These are phyloP conservation scores for Eubasilissa regina DNA, from an alignment of 1,140 invertebrate genomes.

Conservation along the genomic window DNA sequence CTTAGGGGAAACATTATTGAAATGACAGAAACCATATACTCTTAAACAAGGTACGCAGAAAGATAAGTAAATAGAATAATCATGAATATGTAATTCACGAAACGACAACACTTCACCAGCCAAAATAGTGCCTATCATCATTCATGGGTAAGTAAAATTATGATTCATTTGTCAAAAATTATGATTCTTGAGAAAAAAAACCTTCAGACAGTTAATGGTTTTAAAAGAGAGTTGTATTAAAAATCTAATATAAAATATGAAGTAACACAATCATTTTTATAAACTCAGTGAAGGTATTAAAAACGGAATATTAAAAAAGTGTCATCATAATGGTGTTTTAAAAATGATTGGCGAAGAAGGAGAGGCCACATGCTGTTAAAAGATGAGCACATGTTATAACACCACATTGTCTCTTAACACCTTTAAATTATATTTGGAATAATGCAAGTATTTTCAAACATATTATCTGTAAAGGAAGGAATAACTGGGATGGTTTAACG, in stretches of 20 bases:
- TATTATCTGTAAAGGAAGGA: slow-evolving; percentile 4
- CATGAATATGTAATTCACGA: not conserved
- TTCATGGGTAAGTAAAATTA: too few relatives aligned
- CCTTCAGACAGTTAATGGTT: not conserved
- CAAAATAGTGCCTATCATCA: not conserved
- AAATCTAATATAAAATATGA: too few relatives aligned
- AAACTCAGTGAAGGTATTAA: not conserved
- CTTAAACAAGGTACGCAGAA: not conserved
- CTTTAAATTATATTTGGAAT: not conserved
- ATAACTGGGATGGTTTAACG: not conserved
- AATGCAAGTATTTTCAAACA: not conserved
- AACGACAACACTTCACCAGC: slow-evolving; percentile 1
- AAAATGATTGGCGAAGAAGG: slow-evolving; percentile 15
- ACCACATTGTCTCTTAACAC: slow-evolving; percentile 10
- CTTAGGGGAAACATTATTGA: not conserved
- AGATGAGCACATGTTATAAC: slow-evolving; percentile 23
- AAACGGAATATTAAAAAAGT: not conserved
- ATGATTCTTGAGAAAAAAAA: not conserved
- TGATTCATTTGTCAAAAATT: not conserved
- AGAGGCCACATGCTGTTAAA: slow-evolving; percentile 37
- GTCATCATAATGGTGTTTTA: not conserved
- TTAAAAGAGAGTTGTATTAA: not conserved
- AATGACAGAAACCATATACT: not conserved
- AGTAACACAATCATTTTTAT: not conserved
- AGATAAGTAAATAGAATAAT: too few relatives aligned